Conservation (phyloP, 2,113 vertebrate genomes). For the Stigmatopora argus region DNA sequence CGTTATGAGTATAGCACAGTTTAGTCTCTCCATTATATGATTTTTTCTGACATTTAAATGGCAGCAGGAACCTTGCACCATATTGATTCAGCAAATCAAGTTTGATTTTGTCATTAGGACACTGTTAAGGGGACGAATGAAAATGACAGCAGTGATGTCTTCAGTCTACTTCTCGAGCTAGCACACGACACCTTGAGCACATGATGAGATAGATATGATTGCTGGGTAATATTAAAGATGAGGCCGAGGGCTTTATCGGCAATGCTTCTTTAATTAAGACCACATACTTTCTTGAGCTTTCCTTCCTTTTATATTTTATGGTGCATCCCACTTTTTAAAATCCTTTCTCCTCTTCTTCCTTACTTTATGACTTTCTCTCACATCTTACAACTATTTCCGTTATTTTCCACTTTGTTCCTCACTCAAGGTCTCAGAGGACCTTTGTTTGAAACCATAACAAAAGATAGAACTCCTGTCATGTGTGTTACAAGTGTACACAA, state of each 20-base stretch:
- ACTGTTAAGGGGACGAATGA: constrained; percentile 21
- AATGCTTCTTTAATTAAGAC: constrained; percentile 41
- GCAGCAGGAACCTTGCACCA: constrained; percentile 2
- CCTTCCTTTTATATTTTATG: not conserved
- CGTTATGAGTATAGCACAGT: not conserved
- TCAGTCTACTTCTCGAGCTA: constrained; percentile 41
- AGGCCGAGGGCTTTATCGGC: constrained; percentile 25
- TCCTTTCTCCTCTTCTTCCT: constrained; percentile 13
- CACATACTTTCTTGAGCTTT: constrained; percentile 25
- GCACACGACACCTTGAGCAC: constrained; percentile 13
- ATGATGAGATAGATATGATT: constrained; percentile 36
- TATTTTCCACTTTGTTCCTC: constrained; percentile 28
- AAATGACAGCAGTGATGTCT: constrained; percentile 44
- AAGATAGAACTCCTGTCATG: constrained; percentile 33
- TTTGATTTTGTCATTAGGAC: constrained; percentile 16
- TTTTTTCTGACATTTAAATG: not conserved
- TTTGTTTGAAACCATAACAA: constrained; percentile 56
- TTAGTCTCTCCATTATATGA: not conserved
- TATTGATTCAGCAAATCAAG: constrained; percentile 15
- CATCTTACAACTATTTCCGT: constrained; percentile 31
- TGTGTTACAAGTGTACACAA: constrained; percentile 40
- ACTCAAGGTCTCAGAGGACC: constrained; percentile 52
- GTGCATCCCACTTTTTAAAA: not conserved
- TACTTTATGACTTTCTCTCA: constrained; percentile 23
- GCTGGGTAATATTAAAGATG: constrained; percentile 31